Evolutionary conservation across 2,113 vertebrate genomes (phyloP), one percentile per base, ranked within the genome.

Genomic region (Barbus barbus): DNA sequence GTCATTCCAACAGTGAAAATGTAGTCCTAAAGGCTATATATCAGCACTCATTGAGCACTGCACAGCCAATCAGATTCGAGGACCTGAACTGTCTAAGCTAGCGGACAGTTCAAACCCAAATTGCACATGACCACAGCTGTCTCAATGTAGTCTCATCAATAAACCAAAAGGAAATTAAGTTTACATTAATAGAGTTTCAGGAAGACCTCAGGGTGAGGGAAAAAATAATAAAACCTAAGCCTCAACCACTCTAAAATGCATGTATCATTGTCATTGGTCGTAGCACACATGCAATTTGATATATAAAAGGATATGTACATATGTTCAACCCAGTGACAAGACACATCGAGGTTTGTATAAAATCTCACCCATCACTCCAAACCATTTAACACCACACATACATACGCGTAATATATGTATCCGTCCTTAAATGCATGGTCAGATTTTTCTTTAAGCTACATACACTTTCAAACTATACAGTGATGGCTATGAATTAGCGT

Each of bases 211-310:
- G 86, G 74, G 83, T 60, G 75, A 13, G 86, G 87, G 77, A 80
- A 31, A 83, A 88, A 91, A 26, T 31, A 77, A 78, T 84, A 77
- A 88, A 89, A 82, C 86, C 78, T 87, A 84, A 90, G 87, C 85
- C 90, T 91, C 88, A 92, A 48, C 80, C 84, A 88, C 90, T 91
- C 89, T 83, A 87, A 93, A 93, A 93, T 92, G 91, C 92, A 93
- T 91, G 89, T 84, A 88, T 89, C 87, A 88, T 90, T 85, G 80
- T 91, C 88, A 92, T 87, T 91, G 86, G 89, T 90, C 87, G 91
- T 90, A 91, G 90, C 90, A 93, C 84, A 92, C 92, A 93, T 93
- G 93, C 92, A 93, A 88, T 85, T 91, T 85, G 63, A 91, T 91
- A 92, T 90, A 92, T 89, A 93, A 85, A 85, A 78, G 87, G 78